These are phyloP conservation scores for Chaetodon auriga DNA, from an alignment of 2,113 vertebrate genomes.

Conservation along the genomic window DNA sequence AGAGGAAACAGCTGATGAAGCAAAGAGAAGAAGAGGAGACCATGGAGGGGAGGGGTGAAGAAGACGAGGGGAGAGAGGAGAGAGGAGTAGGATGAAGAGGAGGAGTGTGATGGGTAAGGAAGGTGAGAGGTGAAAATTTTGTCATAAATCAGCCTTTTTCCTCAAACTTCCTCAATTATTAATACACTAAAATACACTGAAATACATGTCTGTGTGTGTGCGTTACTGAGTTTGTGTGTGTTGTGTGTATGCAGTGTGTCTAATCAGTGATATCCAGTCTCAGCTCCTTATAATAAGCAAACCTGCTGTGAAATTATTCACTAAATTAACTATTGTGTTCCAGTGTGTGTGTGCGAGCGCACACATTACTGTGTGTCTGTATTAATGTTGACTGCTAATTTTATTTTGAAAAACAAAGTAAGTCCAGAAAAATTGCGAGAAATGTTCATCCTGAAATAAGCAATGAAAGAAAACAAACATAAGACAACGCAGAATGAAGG, in stretches of 20 bases:
- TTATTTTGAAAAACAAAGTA: slow-evolving; percentile 41
- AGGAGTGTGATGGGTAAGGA: not conserved
- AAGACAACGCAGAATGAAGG: too few species aligned
- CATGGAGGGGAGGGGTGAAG: too few species aligned
- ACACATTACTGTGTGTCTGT: too few species aligned
- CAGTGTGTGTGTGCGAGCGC: too few species aligned
- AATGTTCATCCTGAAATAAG: too few species aligned
- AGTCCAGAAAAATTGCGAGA: slow-evolving; percentile 8
- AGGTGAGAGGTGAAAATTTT: not conserved
- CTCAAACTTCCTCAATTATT: slow-evolving; percentile 19
- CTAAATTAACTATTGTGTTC: slow-evolving; percentile 2
- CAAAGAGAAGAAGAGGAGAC: not conserved
- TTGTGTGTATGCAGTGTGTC: not conserved
- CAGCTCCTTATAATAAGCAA: slow-evolving; percentile 9
- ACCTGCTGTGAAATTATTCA: slow-evolving; percentile 39
- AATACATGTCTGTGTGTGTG: not conserved
- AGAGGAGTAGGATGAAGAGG: not conserved
- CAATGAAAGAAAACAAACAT: too few species aligned
- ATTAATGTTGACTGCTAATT: slow-evolving; percentile 28
- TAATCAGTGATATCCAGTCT: slow-evolving; percentile 24
- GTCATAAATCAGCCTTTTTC: slow-evolving; percentile 2
- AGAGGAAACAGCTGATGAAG: slow-evolving; percentile 32
- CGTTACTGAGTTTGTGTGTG: not conserved
- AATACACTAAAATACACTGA: not conserved
- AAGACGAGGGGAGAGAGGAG: not conserved